Evolutionary conservation across 1,140 invertebrate species (phyloP).

Genomic region (Druon quercuslanigerum): DNA sequence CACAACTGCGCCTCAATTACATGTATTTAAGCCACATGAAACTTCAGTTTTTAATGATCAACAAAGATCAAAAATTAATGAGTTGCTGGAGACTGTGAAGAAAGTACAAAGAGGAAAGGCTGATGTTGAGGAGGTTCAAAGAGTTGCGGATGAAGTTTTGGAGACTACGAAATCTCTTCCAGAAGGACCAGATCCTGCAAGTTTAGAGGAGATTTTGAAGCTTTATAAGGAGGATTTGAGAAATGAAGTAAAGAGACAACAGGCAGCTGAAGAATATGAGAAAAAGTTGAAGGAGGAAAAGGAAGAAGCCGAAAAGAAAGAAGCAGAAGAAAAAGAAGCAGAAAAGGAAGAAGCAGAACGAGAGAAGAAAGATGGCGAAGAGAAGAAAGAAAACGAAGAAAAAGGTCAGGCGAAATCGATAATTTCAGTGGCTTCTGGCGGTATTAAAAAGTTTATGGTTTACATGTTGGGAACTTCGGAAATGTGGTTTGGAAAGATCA

Average conservation of each 20-base stretch:
- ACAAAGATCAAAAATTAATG: constrained; percentile 70
- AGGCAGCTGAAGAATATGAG: constrained; percentile 50
- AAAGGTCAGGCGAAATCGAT: constrained; percentile 3
- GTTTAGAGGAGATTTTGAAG: constrained; percentile 69
- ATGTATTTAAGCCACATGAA: constrained; percentile 75
- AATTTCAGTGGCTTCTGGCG: constrained; percentile 48
- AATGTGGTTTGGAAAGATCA: constrained; percentile 57
- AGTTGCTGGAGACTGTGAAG: constrained; percentile 73
- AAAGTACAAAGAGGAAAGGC: constrained; percentile 72
- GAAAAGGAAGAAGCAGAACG: constrained; percentile 42
- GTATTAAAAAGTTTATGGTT: constrained; percentile 68
- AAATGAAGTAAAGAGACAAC: constrained; percentile 73
- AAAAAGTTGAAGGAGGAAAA: constrained; percentile 17
- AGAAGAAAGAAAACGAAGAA: background rate
- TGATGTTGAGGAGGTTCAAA: constrained; percentile 60
- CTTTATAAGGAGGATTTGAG: constrained; percentile 66
- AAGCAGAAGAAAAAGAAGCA: background rate
- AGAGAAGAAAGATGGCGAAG: background rate
- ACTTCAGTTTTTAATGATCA: constrained; percentile 52
- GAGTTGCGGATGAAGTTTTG: constrained; percentile 65
- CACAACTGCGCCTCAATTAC: constrained; percentile 49
- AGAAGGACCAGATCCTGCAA: constrained; percentile 71
- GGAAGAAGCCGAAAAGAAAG: constrained; percentile 40
- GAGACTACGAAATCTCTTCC: constrained; percentile 63
- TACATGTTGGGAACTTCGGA: constrained; percentile 61